Base-by-base conservation (phyloP, 2,888 invertebrate species). In the Endotricha flammealis region DNA sequence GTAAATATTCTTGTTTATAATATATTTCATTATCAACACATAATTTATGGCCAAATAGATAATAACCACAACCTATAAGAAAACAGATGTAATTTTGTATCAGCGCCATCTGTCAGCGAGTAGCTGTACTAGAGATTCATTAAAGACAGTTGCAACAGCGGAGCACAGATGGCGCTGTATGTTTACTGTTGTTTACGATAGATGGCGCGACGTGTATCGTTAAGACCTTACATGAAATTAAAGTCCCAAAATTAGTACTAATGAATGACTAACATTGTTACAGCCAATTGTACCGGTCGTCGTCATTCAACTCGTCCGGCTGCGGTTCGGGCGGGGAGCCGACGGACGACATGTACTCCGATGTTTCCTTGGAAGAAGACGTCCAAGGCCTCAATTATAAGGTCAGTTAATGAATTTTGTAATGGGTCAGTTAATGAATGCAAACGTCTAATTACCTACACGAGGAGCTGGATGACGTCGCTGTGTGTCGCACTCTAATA, bases 321-420 rank as follows among this genome's bases (percentile, higher is more conserved):
- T 91, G 95, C 75, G 95, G 95, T 71, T 96, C 96, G 55, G 95
- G 92, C 68, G 95, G 95, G 80, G 95, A 96, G 83, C 94, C 94
- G 64, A 94, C 94, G 38, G 97, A 97, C 90, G 97, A 97, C 85
- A 95, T 96, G 92, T 96, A 95, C 88, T 96, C 96, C 51, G 96
- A 97, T 88, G 95, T 95, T 38, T 95, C 95, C 53, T 87, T 96
- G 53, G 94, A 95, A 74, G 97, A 97, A 73, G 97, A 97, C 82
- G 94, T 97, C 39, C 93, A 95, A 81, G 96, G 97, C 83, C 92
- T 97, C 66, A 97, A 94, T 82, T 95, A 96, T 79, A 95, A 96
- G 92, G 97, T 97, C 53, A 70, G 83, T 65, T 32, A n/a, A n/a
- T n/a, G n/a, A n/a, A n/a, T n/a, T n/a, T n/a, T n/a, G n/a, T n/a